A percentile compares a stretch with the other conserved stretches of the same genome.
These are phyloP conservation scores for Aspidapion aeneum DNA, from an alignment of 2,888 invertebrate genomes.

Conservation along the genomic window DNA sequence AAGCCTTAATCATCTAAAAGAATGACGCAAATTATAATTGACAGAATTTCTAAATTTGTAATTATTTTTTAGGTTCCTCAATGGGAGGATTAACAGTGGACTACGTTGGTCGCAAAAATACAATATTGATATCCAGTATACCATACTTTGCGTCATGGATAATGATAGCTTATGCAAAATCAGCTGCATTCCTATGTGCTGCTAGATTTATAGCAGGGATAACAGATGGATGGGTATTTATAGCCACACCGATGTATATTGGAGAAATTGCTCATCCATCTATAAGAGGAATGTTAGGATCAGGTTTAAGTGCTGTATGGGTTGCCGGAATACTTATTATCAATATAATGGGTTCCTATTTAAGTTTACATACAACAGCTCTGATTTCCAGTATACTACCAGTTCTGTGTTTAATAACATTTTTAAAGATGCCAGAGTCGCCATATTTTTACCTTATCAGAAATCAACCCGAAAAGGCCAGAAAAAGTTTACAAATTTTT, in stretches of 20 bases:
- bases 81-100: constrained; percentile 62
- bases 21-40: no score
- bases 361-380: constrained; percentile 51
- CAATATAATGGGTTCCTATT: constrained; percentile 48
- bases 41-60: no score
- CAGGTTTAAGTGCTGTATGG: constrained; percentile 55
- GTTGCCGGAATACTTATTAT: constrained; percentile 54
- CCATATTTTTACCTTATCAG: constrained; percentile 52
- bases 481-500: constrained; percentile 49
- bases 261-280: constrained; percentile 57
- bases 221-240: constrained; percentile 49
- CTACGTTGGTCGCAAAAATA: constrained; percentile 61
- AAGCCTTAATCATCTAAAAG: no score
- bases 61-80: no score
- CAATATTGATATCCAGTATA: constrained; percentile 54
- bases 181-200: constrained; percentile 54
- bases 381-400: constrained; percentile 50
- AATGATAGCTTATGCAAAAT: constrained; percentile 56
- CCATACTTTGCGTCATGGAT: constrained; percentile 63
- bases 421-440: constrained; percentile 57
- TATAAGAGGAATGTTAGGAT: constrained; percentile 55
- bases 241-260: constrained; percentile 56
- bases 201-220: constrained; percentile 57
- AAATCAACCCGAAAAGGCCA: constrained; percentile 48
- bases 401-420: constrained; percentile 47